These are phyloP conservation scores for Volucella bombylans DNA, from an alignment of 2,888 invertebrate genomes.

Conservation along the genomic window DNA sequence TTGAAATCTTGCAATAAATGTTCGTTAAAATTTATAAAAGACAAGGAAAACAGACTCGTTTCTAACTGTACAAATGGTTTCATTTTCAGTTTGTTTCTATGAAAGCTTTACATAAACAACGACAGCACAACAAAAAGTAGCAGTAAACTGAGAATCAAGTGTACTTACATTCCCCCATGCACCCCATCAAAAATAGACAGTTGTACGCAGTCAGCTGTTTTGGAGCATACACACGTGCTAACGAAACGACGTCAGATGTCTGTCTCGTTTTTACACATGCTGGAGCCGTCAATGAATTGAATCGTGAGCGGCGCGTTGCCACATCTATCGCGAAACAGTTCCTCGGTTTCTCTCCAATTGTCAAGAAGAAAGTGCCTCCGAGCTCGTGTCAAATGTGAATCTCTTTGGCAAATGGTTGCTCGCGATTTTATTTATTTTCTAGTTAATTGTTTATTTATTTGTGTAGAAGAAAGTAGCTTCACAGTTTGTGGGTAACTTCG, in stretches of 20 bases:
- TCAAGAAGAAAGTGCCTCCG: slow-evolving; percentile 7
- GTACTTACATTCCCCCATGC: neutral
- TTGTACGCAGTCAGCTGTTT: slow-evolving; percentile 34
- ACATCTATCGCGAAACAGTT: slow-evolving; percentile 5
- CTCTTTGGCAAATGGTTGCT: neutral
- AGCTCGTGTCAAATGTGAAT: neutral
- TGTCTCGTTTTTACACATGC: slow-evolving; percentile 13
- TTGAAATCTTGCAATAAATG: slow-evolving; percentile 47
- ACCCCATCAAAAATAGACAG: neutral
- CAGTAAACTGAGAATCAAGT: neutral
- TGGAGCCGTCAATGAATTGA: neutral
- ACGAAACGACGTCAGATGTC: neutral
- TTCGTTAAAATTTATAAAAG: slow-evolving; percentile 23
- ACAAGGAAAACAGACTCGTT: neutral
- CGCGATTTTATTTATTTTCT: slow-evolving; percentile 10
- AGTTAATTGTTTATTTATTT: slow-evolving; percentile 22
- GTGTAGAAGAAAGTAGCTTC: neutral
- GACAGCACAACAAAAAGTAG: neutral
- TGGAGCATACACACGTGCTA: slow-evolving; percentile 33
- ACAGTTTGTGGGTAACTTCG: neutral
- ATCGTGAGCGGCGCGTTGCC: neutral
- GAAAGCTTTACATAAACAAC: neutral
- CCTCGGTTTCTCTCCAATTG: slow-evolving; percentile 27
- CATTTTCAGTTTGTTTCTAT: slow-evolving; percentile 13
- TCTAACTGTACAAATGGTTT: slow-evolving; percentile 25